Conservation (phyloP, 2,888 invertebrate species). For the Buathra laborator region DNA sequence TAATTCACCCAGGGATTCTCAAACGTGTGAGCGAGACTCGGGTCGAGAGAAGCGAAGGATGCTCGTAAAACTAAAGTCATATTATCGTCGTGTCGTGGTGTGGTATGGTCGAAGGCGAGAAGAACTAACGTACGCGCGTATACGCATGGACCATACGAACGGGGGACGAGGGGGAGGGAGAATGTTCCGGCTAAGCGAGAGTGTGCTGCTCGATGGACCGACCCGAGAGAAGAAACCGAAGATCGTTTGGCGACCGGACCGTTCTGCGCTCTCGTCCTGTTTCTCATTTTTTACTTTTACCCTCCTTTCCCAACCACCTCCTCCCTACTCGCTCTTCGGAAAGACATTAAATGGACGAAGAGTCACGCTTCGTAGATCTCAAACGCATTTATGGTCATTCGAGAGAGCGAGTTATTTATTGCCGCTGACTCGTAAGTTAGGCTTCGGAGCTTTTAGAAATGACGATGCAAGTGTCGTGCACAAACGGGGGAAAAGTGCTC, state of each 20-base stretch:
- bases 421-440: slow-evolving; percentile 64
- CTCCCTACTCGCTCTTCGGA: slow-evolving; percentile 72
- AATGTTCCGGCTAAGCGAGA: slow-evolving; percentile 39
- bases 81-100: slow-evolving; percentile 67
- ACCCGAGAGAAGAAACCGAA: slow-evolving; percentile 54
- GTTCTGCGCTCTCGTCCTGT: slow-evolving; percentile 64
- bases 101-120: slow-evolving; percentile 53
- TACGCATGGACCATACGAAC: slow-evolving; percentile 15
- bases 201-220: slow-evolving; percentile 60
- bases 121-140: slow-evolving; percentile 39
- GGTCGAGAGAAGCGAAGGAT: slow-evolving; percentile 61
- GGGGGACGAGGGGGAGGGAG: slow-evolving; percentile 12
- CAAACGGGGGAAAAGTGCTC: slow-evolving; percentile 17
- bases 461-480: slow-evolving; percentile 40
- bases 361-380: slow-evolving; percentile 82
- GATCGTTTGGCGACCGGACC: slow-evolving; percentile 61
- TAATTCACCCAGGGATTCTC: slow-evolving; percentile 66
- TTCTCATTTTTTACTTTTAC: slow-evolving; percentile 74
- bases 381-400: slow-evolving; percentile 82
- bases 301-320: slow-evolving; percentile 72
- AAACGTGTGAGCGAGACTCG: slow-evolving; percentile 58
- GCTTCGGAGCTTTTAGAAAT: slow-evolving; percentile 1
- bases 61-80: slow-evolving; percentile 69
- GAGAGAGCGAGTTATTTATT: slow-evolving; percentile 79
- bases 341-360: slow-evolving; percentile 78